phyloP scores from a whole-genome alignment of 2,888 invertebrate genomes.

The Epirrhoe alternata region DNA sequence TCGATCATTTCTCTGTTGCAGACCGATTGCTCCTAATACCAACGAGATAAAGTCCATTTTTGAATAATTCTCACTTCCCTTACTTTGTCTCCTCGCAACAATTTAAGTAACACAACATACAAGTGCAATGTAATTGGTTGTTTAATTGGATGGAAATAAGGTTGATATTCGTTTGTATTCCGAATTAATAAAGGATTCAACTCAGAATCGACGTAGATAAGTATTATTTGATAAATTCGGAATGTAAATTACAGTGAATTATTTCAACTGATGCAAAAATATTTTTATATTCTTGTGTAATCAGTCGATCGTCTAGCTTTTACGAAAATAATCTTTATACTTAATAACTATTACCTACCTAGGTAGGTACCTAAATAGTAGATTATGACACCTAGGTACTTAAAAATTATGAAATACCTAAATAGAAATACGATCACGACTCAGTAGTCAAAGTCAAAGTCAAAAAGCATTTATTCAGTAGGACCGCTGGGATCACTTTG shows the following conservation, averaged over 20 bases:
- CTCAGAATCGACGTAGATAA: conserved; percentile 50
- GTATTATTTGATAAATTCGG: conserved; percentile 61
- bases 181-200: conserved; percentile 31
- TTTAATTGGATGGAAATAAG: conserved; percentile 30
- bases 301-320: conserved; percentile 37
- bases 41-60: conserved; percentile 44
- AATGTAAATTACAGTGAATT: conserved; percentile 61
- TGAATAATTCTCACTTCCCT: conserved; percentile 13
- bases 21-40: conserved; percentile 38
- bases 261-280: conserved; percentile 54
- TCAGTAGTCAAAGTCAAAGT: no score
- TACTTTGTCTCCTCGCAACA: conserved; percentile 57
- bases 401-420: no score
- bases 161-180: conserved; percentile 36
- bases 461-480: no score
- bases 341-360: no score
- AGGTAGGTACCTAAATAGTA: no score
- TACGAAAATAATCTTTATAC: conserved; percentile 22
- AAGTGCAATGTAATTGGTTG: conserved; percentile 39
- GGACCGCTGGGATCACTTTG: no score
- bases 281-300: conserved; percentile 47
- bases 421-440: no score
- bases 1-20: conserved; percentile 51
- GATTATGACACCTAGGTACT: no score
- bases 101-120: conserved; percentile 57